Base-by-base conservation (phyloP, 2,888 invertebrate species). In the Ceraclea dissimilis region DNA sequence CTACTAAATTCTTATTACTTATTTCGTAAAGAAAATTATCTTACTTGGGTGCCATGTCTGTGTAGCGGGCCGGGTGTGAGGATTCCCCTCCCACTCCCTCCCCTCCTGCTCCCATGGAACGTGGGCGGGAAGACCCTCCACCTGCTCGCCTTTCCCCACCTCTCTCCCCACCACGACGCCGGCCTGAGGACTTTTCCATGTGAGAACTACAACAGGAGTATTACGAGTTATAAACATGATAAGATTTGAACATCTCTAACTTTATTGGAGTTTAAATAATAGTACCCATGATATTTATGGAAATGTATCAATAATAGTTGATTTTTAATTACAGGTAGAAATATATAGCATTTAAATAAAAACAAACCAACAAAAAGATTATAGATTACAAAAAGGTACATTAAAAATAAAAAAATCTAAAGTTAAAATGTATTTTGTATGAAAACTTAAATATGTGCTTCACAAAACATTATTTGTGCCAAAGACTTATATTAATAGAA, bases 31-130 rank as follows among this genome's bases (percentile, higher is more conserved):
- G 39, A 46, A 46, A 43, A 39, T 49, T 46, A 53, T 53, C 43
- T 86, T 80, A 90, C 90, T 90, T 90, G 71, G 89, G 89, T 69
- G 90, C 90, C 83, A 88, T 86, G 74, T 90, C 90, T 71, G 86
- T 85, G 77, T 89, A 90, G 75, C 90, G 83, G 67, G 86, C 83
- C 71, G 72, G 72, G 73, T 70, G 86, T 83, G 52, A 73, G 72
- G 71, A 69, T 78, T 78, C 67, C 74, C 68, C 67, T 73, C 66
- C 68, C 72, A 68, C 65, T n/a, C n/a, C n/a, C 68, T 65, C 63
- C 67, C 70, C 63, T 69, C 69, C 62, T 68, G 69, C 57, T 56
- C 49, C 55, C 51, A 59, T 57, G 51, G 63, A 64, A 62, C 65
- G 56, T 50, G 52, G 54, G 64, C 54, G 54, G n/a, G 43, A 74